Evolutionary conservation across 1,140 invertebrate genomes (phyloP), one percentile per base, ranked within the genome.

Genomic region (Paraescarpia echinospica): DNA sequence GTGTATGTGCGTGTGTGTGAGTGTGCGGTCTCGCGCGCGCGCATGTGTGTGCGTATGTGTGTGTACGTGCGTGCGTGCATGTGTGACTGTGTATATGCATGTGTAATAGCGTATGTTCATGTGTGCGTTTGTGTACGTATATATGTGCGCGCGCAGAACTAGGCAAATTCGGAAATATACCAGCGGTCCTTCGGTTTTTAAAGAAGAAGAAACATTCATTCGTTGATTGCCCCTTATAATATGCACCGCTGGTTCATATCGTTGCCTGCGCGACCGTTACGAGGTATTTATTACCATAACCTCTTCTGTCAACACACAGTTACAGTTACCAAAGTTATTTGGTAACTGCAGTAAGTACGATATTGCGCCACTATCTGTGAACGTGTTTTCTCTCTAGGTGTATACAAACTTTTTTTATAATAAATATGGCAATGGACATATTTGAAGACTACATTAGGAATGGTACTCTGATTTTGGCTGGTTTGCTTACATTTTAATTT

Each of bases 1-100:
- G 91, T 35, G 91, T 92, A 34, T 92, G 91, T 35, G 91, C n/a
- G 91, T 92, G 91, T 41, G 91, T 92, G 91, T 35, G 91, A 12
- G 34, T 92, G 34, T 35, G 34, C 14, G n/a, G 34, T 35, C 9
- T 35, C 4, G 91, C 59, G 91, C 59, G 91, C 14, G 91, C 59
- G 91, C 59, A 34, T 41, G 91, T 51, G 34, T 41, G 91, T 92
- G 91, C 59, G 91, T 92, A 34, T 35, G 91, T 92, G 91, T 92
- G 91, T 92, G 34, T 92, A 12, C 14, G 34, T 92, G 91, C n/a
- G 34, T 92, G 35, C 34, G 35, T 35, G 91, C n/a, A 34, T 92
- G 91, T 8, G 22, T 77, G 22, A 14, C 2, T 77, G 4, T 77
- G 59, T 18, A 1, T 51, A 18, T 18, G 8, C 18, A 18, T 18